These are phyloP conservation scores for Opisthocomus hoazin DNA, from an alignment of 2,113 vertebrate genomes.

Conservation along the genomic window DNA sequence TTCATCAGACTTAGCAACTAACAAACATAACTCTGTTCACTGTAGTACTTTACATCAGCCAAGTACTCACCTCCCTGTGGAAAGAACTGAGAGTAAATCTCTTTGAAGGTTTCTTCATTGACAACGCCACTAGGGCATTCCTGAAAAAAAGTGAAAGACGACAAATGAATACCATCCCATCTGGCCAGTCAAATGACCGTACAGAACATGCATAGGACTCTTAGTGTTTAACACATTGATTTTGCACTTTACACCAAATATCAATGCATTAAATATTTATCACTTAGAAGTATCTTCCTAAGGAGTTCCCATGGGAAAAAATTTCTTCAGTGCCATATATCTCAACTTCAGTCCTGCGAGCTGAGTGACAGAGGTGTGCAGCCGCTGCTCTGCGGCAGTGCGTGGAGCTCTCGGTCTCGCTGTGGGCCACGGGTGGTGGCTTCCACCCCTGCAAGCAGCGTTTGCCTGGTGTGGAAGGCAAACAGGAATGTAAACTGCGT, in stretches of 20 bases:
- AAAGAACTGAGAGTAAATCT: conserved; percentile 97
- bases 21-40: not conserved
- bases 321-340: not conserved
- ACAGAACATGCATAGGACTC: not conserved
- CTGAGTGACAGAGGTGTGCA: fast-evolving
- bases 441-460: not conserved
- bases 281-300: not conserved
- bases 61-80: conserved; percentile 91
- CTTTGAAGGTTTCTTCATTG: conserved; percentile 97
- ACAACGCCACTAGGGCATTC: conserved; percentile 96
- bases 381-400: fast-evolving
- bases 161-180: not conserved
- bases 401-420: fast-evolving
- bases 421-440: fast-evolving
- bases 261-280: not conserved
- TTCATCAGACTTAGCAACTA: not conserved
- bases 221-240: not conserved
- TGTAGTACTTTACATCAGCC: not conserved
- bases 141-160: conserved; percentile 68
- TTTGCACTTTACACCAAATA: not conserved
- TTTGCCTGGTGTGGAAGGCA: too few species aligned
- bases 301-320: not conserved
- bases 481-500: not conserved
- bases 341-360: not conserved
- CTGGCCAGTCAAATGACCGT: not conserved